phyloP scores from a whole-genome alignment of 2,888 invertebrate species.

The Hermaeophaga mercurialis region DNA sequence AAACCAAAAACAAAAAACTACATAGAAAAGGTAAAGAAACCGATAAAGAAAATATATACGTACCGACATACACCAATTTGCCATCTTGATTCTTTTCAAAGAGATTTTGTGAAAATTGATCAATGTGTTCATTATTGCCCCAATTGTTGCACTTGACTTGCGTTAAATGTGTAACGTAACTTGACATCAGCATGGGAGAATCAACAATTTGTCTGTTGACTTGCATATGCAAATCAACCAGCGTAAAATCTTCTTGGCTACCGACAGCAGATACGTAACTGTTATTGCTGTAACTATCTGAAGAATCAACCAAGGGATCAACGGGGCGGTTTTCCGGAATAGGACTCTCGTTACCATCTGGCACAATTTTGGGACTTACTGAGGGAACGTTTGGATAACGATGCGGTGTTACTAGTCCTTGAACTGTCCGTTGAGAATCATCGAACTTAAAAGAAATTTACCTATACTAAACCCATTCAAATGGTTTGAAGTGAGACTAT shows the following conservation, averaged over 20 bases:
- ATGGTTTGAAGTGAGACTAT: background rate
- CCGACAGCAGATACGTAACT: conserved; percentile 90
- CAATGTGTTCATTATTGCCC: conserved; percentile 70
- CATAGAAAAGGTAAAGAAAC: too few species aligned
- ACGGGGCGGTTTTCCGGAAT: conserved; percentile 29
- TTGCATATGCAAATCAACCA: conserved; percentile 94
- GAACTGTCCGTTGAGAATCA: conserved; percentile 48
- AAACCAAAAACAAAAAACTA: too few species aligned
- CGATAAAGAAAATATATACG: conserved; percentile 36
- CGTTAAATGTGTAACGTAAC: conserved; percentile 89
- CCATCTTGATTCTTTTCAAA: conserved; percentile 79
- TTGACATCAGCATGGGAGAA: conserved; percentile 92
- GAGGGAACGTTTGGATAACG: conserved; percentile 46
- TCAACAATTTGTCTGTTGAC: conserved; percentile 83
- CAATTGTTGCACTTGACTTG: conserved; percentile 81
- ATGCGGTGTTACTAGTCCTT: conserved; percentile 55
- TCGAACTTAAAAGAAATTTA: conserved; percentile 44
- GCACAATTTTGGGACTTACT: conserved; percentile 38
- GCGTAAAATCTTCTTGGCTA: conserved; percentile 89
- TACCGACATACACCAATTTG: conserved; percentile 74
- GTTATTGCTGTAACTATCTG: conserved; percentile 82
- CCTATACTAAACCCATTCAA: background rate
- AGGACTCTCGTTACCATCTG: conserved; percentile 23
- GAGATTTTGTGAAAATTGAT: conserved; percentile 80
- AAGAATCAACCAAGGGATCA: conserved; percentile 59